These are phyloP conservation scores for Lates calcarifer DNA, from an alignment of 2,113 vertebrate genomes.

Conservation along the genomic window DNA sequence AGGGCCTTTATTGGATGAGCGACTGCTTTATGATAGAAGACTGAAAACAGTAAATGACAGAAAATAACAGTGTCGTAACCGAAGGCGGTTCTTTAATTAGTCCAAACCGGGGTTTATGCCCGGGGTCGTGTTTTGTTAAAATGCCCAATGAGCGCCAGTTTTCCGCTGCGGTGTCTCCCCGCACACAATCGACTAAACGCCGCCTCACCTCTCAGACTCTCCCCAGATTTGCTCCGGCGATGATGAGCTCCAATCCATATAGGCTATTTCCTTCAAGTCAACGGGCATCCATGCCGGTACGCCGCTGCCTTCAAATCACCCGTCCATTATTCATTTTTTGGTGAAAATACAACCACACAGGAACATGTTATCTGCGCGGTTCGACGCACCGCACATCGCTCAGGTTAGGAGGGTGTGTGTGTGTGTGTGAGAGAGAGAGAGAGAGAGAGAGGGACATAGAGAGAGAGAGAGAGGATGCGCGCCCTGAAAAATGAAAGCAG, in stretches of 20 bases:
- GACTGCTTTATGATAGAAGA: neutral
- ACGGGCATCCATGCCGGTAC: constrained; percentile 64
- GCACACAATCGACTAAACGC: constrained; percentile 23
- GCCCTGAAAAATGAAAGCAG: constrained; percentile 31
- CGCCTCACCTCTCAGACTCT: constrained; percentile 78
- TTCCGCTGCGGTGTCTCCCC: constrained; percentile 29
- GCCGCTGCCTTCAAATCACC: constrained; percentile 45
- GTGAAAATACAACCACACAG: constrained; percentile 2
- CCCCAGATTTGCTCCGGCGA: constrained; percentile 77
- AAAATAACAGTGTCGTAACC: neutral
- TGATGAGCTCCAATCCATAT: constrained; percentile 83
- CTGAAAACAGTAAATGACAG: neutral
- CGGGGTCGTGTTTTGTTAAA: constrained; percentile 21
- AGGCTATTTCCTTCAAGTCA: constrained; percentile 63
- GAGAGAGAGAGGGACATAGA: too few relatives aligned
- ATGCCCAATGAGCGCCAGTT: constrained; percentile 7
- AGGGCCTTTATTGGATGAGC: constrained; percentile 31
- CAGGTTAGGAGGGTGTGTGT: constrained; percentile 22
- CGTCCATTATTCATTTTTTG: constrained; percentile 33
- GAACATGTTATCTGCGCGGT: constrained; percentile 24
- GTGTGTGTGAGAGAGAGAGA: neutral
- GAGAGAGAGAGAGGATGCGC: constrained; percentile 33
- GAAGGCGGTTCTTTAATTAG: neutral
- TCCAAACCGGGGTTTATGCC: neutral
- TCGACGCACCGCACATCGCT: constrained; percentile 30